Evolutionary conservation across 2,113 vertebrate genomes (phyloP).

Genomic region (Brachyhypopomus gauderio): DNA sequence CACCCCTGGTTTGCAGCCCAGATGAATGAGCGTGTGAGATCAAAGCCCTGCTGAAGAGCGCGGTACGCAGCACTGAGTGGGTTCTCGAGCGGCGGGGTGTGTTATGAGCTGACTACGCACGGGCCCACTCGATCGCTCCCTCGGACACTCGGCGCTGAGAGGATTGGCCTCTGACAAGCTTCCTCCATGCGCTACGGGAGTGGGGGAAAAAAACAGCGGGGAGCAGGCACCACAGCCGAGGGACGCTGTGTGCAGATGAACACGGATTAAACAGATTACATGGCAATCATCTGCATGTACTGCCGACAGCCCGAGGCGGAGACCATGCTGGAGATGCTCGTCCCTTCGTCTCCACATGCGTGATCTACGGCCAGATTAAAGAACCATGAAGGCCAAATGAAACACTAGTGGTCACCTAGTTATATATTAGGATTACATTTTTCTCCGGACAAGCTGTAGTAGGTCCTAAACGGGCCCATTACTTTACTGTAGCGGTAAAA

Average conservation of each 20-base stretch:
- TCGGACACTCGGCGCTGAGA: conserved; percentile 7
- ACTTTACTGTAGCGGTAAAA: not conserved
- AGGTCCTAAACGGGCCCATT: not conserved
- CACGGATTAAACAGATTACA: not conserved
- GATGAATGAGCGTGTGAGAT: not conserved
- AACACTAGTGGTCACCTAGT: not conserved
- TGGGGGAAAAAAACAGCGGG: not conserved
- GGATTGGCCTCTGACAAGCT: conserved; percentile 6
- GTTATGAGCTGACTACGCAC: conserved; percentile 10
- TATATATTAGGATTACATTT: conserved; percentile 4
- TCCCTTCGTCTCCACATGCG: not conserved
- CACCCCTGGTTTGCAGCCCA: not conserved
- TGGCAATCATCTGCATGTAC: not conserved
- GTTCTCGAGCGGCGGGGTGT: conserved; percentile 21
- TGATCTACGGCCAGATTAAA: conserved; percentile 22
- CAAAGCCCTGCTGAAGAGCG: conserved; percentile 13
- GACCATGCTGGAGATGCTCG: not conserved
- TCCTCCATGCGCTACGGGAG: not conserved
- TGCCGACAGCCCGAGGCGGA: not conserved
- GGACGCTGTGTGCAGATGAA: conserved; percentile 5
- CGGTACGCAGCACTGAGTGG: not conserved
- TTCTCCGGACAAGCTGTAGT: not conserved
- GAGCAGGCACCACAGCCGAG: not conserved
- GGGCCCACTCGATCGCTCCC: conserved; percentile 20
- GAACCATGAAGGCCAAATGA: conserved; percentile 13